Evolutionary conservation across 2,113 vertebrate species (phyloP).

Genomic region (Sula dactylatra): DNA sequence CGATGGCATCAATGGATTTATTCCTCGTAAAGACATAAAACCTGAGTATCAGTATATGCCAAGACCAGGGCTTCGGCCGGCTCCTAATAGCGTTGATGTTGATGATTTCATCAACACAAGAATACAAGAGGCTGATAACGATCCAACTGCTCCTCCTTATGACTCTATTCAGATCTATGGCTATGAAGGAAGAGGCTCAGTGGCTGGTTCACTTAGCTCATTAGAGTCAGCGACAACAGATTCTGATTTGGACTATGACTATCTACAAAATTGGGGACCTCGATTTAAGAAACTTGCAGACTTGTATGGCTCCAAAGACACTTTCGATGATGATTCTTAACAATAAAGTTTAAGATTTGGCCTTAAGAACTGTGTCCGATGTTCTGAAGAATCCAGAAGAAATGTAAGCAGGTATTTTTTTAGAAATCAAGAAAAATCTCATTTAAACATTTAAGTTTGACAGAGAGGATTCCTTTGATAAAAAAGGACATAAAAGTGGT

Average conservation of each 20-base stretch:
- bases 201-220: constrained; percentile 95
- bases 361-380: constrained; percentile 82
- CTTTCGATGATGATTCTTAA: constrained; percentile 93
- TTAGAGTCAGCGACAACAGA: constrained; percentile 96
- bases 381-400: constrained; percentile 80
- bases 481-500: constrained; percentile 74
- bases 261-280: constrained; percentile 99
- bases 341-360: constrained; percentile 81
- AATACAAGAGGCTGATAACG: constrained; percentile 91
- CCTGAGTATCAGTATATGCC: constrained; percentile 91
- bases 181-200: constrained; percentile 92
- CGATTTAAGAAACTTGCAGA: constrained; percentile 99
- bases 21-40: constrained; percentile 96
- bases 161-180: constrained; percentile 99
- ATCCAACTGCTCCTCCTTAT: constrained; percentile 94
- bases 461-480: constrained; percentile 73
- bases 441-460: constrained; percentile 74
- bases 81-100: constrained; percentile 91
- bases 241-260: constrained; percentile 99
- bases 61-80: constrained; percentile 83
- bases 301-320: constrained; percentile 99
- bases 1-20: constrained; percentile 93
- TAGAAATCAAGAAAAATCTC: constrained; percentile 76
- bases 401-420: constrained; percentile 86
- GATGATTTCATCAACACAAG: constrained; percentile 97